Evolutionary conservation across 2,113 vertebrate species (phyloP).

Genomic region (Cochlearius cochlearius): DNA sequence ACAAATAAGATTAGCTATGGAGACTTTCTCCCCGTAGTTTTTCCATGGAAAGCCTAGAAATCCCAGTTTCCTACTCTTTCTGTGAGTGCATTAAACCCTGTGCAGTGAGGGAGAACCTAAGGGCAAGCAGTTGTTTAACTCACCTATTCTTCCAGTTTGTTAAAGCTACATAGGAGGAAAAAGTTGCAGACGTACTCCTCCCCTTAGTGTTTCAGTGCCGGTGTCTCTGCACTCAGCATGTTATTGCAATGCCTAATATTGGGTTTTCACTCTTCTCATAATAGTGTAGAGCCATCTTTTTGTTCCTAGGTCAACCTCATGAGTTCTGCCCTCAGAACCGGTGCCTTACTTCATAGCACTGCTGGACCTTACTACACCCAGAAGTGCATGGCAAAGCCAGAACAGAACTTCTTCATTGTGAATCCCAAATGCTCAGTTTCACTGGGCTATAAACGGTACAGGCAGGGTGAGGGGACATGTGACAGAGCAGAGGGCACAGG

Average conservation of each 20-base stretch:
- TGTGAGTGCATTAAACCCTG: background rate
- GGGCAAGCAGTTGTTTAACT: background rate
- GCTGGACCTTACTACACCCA: background rate
- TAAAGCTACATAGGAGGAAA: background rate
- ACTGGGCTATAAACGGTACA: rapidly evolving
- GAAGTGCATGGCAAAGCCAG: background rate
- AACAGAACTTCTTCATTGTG: background rate
- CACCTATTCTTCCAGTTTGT: background rate
- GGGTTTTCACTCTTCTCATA: background rate
- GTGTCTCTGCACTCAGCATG: background rate
- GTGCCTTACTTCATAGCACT: background rate
- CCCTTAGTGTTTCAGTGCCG: background rate
- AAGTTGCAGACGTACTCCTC: background rate
- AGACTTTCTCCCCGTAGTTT: background rate
- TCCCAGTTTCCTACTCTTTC: background rate
- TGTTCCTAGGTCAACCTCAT: background rate
- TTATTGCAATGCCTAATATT: background rate
- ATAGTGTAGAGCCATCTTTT: background rate
- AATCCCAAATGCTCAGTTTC: background rate
- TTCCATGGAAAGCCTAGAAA: background rate
- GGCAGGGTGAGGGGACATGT: background rate
- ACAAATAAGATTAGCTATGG: background rate
- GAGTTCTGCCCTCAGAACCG: background rate
- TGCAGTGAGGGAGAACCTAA: background rate
- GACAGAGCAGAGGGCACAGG: background rate